These are phyloP conservation scores for Lissocephala sabroskyi DNA, from an alignment of 2,888 invertebrate genomes.

Conservation along the genomic window DNA sequence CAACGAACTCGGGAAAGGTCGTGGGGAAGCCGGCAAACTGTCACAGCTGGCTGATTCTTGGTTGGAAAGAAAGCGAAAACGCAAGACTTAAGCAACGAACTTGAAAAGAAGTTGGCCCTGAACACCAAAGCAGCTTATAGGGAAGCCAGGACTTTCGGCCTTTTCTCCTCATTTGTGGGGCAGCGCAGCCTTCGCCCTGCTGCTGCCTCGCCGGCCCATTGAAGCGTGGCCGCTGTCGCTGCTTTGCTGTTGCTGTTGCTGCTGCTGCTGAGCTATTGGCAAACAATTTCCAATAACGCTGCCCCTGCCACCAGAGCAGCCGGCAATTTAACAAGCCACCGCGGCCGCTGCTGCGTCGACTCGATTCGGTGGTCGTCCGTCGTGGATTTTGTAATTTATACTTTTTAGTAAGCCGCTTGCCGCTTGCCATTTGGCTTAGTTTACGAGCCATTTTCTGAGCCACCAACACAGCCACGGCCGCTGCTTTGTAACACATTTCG, in stretches of 20 bases:
- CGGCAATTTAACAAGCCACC: background rate
- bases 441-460: constrained; percentile 31
- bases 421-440: constrained; percentile 15
- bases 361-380: constrained; percentile 20
- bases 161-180: too few relatives aligned
- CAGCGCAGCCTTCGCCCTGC: too few relatives aligned
- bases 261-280: constrained; percentile 39
- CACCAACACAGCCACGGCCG: background rate
- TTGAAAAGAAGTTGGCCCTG: too few relatives aligned
- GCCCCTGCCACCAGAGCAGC: background rate
- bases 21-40: too few relatives aligned
- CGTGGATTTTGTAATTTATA: constrained; percentile 51
- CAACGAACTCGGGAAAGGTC: constrained; percentile 41
- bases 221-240: constrained; percentile 48
- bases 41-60: too few relatives aligned
- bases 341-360: constrained; percentile 2
- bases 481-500: constrained; percentile 22
- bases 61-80: too few relatives aligned
- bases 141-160: too few relatives aligned
- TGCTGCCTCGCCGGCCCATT: constrained; percentile 39
- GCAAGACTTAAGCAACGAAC: too few relatives aligned
- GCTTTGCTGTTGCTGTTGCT: background rate
- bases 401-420: constrained; percentile 26
- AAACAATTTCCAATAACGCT: constrained; percentile 49
- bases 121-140: too few relatives aligned